A percentile compares a stretch with the other conserved stretches of the same genome.
These are phyloP conservation scores for Sphaerophoria taeniata DNA, from an alignment of 2,888 invertebrate genomes.

Conservation along the genomic window DNA sequence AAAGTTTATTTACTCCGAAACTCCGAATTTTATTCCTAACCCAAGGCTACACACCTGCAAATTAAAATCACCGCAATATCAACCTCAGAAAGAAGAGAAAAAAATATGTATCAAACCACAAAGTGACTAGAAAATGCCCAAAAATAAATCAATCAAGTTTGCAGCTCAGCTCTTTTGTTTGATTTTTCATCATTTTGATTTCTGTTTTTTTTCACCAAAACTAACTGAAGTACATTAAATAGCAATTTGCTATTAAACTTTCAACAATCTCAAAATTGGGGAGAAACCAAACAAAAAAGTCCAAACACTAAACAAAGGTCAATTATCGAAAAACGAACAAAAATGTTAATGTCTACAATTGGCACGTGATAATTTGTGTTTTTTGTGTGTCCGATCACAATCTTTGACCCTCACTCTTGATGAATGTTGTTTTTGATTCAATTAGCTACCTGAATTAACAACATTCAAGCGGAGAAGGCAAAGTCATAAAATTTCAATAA, in stretches of 20 bases:
- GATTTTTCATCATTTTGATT: background rate
- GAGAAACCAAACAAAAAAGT: constrained; percentile 3
- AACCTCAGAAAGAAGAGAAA: background rate
- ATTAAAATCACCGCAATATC: background rate
- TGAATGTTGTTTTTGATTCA: constrained; percentile 1
- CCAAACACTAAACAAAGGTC: constrained; percentile 36
- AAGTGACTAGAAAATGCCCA: background rate
- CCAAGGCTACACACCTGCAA: constrained; percentile 32
- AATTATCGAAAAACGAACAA: constrained; percentile 28
- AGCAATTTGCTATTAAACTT: constrained; percentile 36
- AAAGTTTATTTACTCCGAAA: background rate
- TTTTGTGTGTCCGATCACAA: constrained; percentile 35
- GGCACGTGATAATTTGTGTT: constrained; percentile 54
- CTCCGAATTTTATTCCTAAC: background rate
- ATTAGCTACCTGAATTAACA: constrained; percentile 25
- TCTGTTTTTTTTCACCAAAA: constrained; percentile 9
- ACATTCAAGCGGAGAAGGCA: constrained; percentile 46
- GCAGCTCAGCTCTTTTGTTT: constrained; percentile 52
- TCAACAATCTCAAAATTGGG: constrained; percentile 38
- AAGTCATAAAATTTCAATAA: constrained; percentile 13
- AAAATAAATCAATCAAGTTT: constrained; percentile 43
- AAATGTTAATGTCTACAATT: constrained; percentile 44
- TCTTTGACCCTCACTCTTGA: constrained; percentile 26
- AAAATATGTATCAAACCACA: constrained; percentile 9
- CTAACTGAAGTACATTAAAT: constrained; percentile 27